Conservation (phyloP, 2,888 invertebrate genomes). For the Phlogophora meticulosa region DNA sequence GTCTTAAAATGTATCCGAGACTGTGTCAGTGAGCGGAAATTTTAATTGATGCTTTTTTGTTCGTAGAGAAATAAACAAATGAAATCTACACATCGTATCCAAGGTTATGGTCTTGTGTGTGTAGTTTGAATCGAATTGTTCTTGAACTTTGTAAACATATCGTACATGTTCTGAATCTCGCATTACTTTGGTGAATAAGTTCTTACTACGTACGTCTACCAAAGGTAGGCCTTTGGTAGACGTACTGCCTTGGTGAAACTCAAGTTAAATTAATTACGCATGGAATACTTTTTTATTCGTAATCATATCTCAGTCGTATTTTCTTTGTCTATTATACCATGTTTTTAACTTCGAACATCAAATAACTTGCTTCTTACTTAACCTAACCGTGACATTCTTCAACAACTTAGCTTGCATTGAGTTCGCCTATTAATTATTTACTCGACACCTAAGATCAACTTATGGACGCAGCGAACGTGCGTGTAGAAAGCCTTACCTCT, state of each 20-base stretch:
- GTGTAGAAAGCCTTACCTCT: conserved; percentile 69
- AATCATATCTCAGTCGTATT: neutral
- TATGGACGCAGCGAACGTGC: conserved; percentile 67
- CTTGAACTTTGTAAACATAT: conserved; percentile 56
- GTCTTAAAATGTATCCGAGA: neutral
- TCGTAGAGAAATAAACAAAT: conserved; percentile 20
- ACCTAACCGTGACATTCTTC: conserved; percentile 31
- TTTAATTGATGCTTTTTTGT: neutral
- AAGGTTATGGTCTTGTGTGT: conserved; percentile 42
- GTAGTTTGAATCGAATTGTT: conserved; percentile 35
- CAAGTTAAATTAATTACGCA: no score
- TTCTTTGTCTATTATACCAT: conserved; percentile 3
- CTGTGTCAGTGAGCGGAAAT: neutral
- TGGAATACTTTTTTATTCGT: neutral
- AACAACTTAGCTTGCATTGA: conserved; percentile 51
- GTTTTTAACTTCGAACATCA: neutral
- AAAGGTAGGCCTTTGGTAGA: conserved; percentile 5
- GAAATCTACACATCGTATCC: neutral
- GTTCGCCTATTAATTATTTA: conserved; percentile 65
- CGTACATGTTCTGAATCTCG: conserved; percentile 54
- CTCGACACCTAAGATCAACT: conserved; percentile 61
- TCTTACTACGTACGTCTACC: conserved; percentile 2
- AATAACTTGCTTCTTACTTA: conserved; percentile 21
- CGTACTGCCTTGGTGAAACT: conserved; percentile 11
- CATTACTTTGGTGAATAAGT: conserved; percentile 27